Evolutionary conservation across 2,888 invertebrate species (phyloP).

Genomic region (Diarsia rubi): DNA sequence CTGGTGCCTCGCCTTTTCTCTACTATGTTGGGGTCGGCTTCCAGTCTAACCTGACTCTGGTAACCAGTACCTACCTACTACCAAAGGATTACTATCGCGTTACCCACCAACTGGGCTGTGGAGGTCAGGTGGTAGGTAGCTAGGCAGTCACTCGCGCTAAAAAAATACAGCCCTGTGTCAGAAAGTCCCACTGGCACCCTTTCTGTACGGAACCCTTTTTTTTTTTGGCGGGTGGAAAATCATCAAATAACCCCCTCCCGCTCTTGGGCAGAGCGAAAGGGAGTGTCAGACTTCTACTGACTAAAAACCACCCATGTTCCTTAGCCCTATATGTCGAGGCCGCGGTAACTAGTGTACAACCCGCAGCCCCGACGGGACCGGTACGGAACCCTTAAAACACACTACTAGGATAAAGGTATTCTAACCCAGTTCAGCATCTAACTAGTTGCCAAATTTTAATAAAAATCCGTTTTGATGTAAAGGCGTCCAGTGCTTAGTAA

Average conservation of each 20-base stretch:
- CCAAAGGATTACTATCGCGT: background rate
- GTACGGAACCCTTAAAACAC: background rate
- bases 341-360: no score
- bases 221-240: no score
- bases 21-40: no score
- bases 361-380: no score
- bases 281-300: no score
- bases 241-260: no score
- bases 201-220: background rate
- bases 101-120: background rate
- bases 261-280: no score
- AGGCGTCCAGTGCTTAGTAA: background rate
- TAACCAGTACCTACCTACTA: background rate
- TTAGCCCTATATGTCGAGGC: no score
- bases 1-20: no score
- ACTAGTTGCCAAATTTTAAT: background rate
- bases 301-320: no score
- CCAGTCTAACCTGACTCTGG: background rate
- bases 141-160: background rate
- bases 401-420: background rate
- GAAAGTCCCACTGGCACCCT: background rate
- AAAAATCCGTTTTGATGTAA: background rate
- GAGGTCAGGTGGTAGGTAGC: background rate
- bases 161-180: background rate
- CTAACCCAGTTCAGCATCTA: background rate